Evolutionary conservation across 2,888 invertebrate species (phyloP), one percentile per base, ranked within the genome.

Genomic region (Craniophora ligustri): DNA sequence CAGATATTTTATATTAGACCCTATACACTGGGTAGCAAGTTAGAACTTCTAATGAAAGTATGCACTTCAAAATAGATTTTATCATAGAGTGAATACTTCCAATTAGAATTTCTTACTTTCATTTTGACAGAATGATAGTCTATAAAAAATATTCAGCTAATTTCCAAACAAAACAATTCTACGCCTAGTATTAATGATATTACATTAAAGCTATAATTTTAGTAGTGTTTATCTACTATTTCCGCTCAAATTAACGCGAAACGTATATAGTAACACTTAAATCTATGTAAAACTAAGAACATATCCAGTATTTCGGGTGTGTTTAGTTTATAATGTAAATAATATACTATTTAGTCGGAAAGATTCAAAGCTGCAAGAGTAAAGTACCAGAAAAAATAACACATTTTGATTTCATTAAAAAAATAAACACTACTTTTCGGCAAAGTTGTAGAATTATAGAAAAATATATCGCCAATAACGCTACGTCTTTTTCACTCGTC

Each of bases 121-220:
- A 39, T 11, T 28, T 28, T 7, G 30, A 5, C 21, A 38, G 16
- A 13, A 31, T 30, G 15, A 45, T 41, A 48, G 23, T 39, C 45
- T 36, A 36, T 60, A 51, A 31, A 65, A 56, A 64, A 54, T 30
- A 44, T 67, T 54, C 62, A 32, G 67, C 62, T 47, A 67, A 46
- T 35, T 48, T 38, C 49, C 54, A 67, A 71, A 71, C 62, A 65
- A 65, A 73, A 70, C 53, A 64, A 54, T 46, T 23, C 30, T 57
- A 73, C 16, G 32, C 34, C 54, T 67, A 65, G 28, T 61, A 53
- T 67, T 72, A 71, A 63, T 73, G 60, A 61, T 59, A 61, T 68
- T 63, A 66, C 28, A 60, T 73, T 73, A 73, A 73, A 73, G 73
- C 73, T 73, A 74, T 62, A 44, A 63, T 66, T 73, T 74, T 73